Base-by-base conservation (phyloP, 1,140 invertebrate species). In the honey bee (Apis mellifera) region DNA sequence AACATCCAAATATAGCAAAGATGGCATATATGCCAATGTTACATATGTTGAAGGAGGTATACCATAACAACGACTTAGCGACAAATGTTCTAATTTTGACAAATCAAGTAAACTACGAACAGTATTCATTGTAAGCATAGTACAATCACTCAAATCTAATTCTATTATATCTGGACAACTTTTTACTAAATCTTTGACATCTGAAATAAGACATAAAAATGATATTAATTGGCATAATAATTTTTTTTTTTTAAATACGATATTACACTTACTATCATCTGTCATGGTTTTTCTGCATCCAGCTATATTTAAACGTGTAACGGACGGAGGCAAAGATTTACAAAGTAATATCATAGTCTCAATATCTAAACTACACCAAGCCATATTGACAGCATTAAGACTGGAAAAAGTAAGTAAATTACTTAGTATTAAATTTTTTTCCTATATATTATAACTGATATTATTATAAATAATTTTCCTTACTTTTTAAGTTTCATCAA, bases 101-200 rank as follows among this genome's bases (percentile, higher is more conserved):
- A 98, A 95, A 64, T 95, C 92, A n/a, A 95, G 90, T 68, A 98
- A 94, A 81, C 94, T 92, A 2, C 94, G 89, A 1, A 98, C 93
- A 42, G 95, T 93, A 26, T 92, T 90, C 11, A 95, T 94, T 1
- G 96, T 96, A 1, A 98, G 91, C 32, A 95, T 93, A n/a, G 96
- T 96, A 84, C 97, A 97, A 93, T 99, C 98, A 76, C 97, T 98
- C 66, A 98, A 90, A 94, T 98, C 98, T 65, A 99, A 93, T 93
- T 98, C 97, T 55, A 96, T 92, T n/a, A 99, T 93, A 62, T 95
- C 93, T 0, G 96, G 95, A 91, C 97, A 98, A 15, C 95, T 94
- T 52, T 92, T 92, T 1, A 96, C 95, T 66, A 98, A 93, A 59
- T 95, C 92, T 19, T 92, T 89, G 21, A 98, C 94, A 95, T 97